A percentile compares a stretch with the other conserved stretches of the same genome.
These are phyloP conservation scores for Pristionchus fissidentatus DNA, from an alignment of 2,888 invertebrate genomes.

Conservation along the genomic window DNA sequence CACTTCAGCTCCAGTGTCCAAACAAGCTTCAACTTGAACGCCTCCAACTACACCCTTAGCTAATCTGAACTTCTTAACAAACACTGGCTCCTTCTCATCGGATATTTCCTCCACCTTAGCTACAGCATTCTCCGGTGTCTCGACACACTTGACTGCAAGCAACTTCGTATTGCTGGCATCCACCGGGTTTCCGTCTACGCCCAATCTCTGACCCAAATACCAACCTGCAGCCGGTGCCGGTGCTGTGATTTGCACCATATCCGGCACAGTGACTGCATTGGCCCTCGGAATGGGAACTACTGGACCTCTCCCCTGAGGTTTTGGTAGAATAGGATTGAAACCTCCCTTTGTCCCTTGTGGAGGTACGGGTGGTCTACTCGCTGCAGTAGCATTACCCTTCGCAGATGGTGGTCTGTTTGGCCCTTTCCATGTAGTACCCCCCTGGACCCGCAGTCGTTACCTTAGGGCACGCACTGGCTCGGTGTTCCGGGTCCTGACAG, in stretches of 20 bases:
- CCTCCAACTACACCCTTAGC: background rate
- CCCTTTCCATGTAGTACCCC: background rate
- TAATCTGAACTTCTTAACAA: background rate
- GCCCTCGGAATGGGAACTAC: background rate
- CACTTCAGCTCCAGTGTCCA: conserved; percentile 1
- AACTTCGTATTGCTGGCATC: background rate
- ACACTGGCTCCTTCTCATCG: background rate
- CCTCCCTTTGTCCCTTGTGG: too few relatives aligned
- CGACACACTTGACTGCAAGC: background rate
- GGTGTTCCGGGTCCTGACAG: background rate
- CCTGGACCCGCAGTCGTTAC: background rate
- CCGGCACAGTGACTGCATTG: background rate
- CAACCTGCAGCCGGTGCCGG: background rate
- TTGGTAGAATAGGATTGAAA: background rate
- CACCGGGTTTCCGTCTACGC: background rate
- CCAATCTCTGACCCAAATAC: background rate
- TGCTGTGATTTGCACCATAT: background rate
- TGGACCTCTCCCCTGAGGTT: background rate
- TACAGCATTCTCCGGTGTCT: background rate
- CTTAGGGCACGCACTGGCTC: background rate
- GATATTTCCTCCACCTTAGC: background rate
- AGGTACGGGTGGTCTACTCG: background rate
- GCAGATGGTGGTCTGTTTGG: background rate
- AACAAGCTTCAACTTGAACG: background rate
- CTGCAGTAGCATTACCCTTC: background rate